Evolutionary conservation across 2,113 vertebrate genomes (phyloP), one percentile per base, ranked within the genome.

Genomic region (Acrocephalus kingi): DNA sequence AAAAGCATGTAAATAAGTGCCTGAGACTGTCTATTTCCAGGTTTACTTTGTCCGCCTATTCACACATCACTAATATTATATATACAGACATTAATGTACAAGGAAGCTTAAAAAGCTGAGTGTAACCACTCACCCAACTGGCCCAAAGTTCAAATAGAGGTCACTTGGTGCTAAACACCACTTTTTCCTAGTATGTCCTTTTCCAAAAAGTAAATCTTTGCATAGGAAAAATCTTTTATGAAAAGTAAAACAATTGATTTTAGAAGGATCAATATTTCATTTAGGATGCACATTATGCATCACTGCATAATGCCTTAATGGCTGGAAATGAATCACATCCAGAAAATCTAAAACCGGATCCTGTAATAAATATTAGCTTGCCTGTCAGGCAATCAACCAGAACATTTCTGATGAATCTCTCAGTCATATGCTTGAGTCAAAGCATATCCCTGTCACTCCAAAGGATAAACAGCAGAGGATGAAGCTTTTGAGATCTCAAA

Each of bases 191-290:
- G 11, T 31, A 54, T 3, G 3, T 63, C 20, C 27, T 49, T 58
- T 79, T 93, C 79, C 48, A 75, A 74, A 87, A 62, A 78, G 37
- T 52, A 89, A 73, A 66, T 22, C 56, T 93, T 86, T 81, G 51
- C 59, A 68, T 91, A 76, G 49, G 52, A 87, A 84, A 66, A 96
- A 72, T 72, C 18, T 20, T 93, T 89, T 93, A 92, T 75, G 30
- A 74, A 85, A 82, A 85, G 55, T 79, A 92, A 96, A 96, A 79
- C 46, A 84, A 93, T 69, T 93, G 81, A 48, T 90, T 82, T 90
- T 86, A 27, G 78, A 96, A 76, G n/a, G 93, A 98, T 98, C 95
- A n/a, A 96, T 98, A 97, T 93, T 98, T 97, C 97, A 97, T 97
- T 97, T 97, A 95, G 96, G 96, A 97, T 96, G 96, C 90, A 96